phyloP scores from a whole-genome alignment of 1,140 invertebrate genomes.

The Meteorus sp. region DNA sequence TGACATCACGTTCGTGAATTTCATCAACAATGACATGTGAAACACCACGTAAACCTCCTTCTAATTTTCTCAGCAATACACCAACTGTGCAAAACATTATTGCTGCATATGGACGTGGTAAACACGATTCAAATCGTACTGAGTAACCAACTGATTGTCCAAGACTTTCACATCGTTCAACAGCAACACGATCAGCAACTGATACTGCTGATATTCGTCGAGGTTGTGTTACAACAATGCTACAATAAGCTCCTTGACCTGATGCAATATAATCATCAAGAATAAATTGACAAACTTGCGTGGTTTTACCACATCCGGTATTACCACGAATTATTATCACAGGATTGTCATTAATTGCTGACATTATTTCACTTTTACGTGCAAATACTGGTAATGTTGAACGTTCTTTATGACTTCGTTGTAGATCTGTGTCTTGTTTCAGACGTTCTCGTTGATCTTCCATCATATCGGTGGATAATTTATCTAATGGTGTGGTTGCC shows the following conservation, averaged over 20 bases:
- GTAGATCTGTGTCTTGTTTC: constrained; percentile 64
- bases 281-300: constrained; percentile 93
- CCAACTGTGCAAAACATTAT: constrained; percentile 95
- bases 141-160: constrained; percentile 87
- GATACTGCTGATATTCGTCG: constrained; percentile 93
- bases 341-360: constrained; percentile 81
- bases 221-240: constrained; percentile 93
- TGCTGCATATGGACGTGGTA: constrained; percentile 89
- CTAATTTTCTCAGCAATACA: constrained; percentile 88
- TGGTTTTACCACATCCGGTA: constrained; percentile 91
- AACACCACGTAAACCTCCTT: constrained; percentile 81
- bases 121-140: constrained; percentile 86
- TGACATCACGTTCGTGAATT: constrained; percentile 96
- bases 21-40: constrained; percentile 95
- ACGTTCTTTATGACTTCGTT: constrained; percentile 71
- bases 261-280: constrained; percentile 91
- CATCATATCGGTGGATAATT: constrained; percentile 79
- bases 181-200: constrained; percentile 87
- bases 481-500: constrained; percentile 74
- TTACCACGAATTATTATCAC: constrained; percentile 89
- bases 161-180: constrained; percentile 82
- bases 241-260: constrained; percentile 79
- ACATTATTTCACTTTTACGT: constrained; percentile 76
- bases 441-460: constrained; percentile 65
- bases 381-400: constrained; percentile 74